phyloP scores from a whole-genome alignment of 2,888 invertebrate genomes.

The Vanessa cardui region DNA sequence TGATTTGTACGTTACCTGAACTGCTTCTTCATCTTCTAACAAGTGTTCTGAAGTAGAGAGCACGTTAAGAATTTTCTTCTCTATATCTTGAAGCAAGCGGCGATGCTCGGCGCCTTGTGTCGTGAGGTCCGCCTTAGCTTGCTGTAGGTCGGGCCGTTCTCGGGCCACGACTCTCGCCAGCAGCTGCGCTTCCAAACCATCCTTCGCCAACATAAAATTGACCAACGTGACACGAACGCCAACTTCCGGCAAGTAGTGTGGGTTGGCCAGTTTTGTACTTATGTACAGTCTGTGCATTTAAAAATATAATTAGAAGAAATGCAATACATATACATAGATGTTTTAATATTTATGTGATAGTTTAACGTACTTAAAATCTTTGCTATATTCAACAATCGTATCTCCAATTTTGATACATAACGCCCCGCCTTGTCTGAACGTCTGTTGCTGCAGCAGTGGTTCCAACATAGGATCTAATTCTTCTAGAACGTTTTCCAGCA shows the following conservation, averaged over 20 bases:
- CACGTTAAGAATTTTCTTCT: constrained; percentile 91
- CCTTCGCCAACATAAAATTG: constrained; percentile 96
- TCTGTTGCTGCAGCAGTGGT: constrained; percentile 93
- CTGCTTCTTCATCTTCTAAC: constrained; percentile 96
- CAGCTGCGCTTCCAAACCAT: constrained; percentile 94
- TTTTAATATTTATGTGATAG: constrained; percentile 1
- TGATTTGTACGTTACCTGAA: constrained; percentile 73
- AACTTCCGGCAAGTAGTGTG: constrained; percentile 96
- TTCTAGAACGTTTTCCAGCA: constrained; percentile 95
- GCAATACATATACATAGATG: neutral
- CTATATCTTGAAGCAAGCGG: constrained; percentile 92
- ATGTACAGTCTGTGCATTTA: constrained; percentile 88
- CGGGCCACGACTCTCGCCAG: constrained; percentile 95
- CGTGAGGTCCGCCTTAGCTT: constrained; percentile 93
- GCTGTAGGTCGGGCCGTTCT: constrained; percentile 95
- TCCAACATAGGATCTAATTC: constrained; percentile 96
- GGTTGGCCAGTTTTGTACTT: constrained; percentile 95
- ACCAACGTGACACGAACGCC: constrained; percentile 95
- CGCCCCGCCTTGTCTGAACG: constrained; percentile 94
- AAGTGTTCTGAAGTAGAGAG: constrained; percentile 77
- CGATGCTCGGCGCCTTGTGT: constrained; percentile 94
- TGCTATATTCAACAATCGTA: constrained; percentile 93
- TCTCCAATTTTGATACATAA: constrained; percentile 96
- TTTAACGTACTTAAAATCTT: constrained; percentile 87
- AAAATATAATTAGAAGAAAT: neutral